Evolutionary conservation across 2,797 vertebrate genomes (phyloP), one percentile per base, ranked within the genome.

Genomic region (Fistularia commersonii): DNA sequence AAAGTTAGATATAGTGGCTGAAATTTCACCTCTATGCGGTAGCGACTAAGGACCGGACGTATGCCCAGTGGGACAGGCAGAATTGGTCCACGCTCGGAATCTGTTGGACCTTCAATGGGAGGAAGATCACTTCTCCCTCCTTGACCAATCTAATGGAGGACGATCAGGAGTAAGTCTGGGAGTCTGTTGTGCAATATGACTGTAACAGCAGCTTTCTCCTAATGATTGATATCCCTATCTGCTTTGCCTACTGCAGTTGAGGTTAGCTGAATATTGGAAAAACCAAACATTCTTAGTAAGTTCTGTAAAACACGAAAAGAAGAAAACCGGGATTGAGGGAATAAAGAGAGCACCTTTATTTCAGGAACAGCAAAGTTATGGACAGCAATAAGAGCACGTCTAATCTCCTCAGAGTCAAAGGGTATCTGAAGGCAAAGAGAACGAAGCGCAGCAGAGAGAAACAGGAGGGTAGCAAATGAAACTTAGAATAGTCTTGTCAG

Each of bases 61-160:
- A 99, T 95, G 15, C 96, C 96, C 75, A 96, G 4, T 0, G 97
- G 97, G 61, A 99, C 97, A 0, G 97, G 94, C 45, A 98, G 88
- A 80, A 98, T 95, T 55, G 97, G 96, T 1, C 97, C 97, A 3
- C 83, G 84, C 57, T 98, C 96, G 1, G 85, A 13, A 60, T 98
- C 96, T 0, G 92, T 91, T 0, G 93, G 91, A 3, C 92, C 93
- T 0, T 95, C 91, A 0, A 98, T 90, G 0, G 93, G 89, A 1
- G 96, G 97, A 38, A 98, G 91, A 51, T 95, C 92, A 0, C 85
- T 87, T 45, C 90, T 92, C n/a, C 96, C 97, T 35, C 91, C 91
- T 0, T 91, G 92, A 43, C 96, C 95, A 8, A 98, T 88, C 97
- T 99, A 72, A 48, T 54, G 3, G 57, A 41, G 46, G 13, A 32